A percentile compares a stretch with the other conserved stretches of the same genome.
phyloP scores from a whole-genome alignment of 2,113 vertebrate species.

The Uria aalge region DNA sequence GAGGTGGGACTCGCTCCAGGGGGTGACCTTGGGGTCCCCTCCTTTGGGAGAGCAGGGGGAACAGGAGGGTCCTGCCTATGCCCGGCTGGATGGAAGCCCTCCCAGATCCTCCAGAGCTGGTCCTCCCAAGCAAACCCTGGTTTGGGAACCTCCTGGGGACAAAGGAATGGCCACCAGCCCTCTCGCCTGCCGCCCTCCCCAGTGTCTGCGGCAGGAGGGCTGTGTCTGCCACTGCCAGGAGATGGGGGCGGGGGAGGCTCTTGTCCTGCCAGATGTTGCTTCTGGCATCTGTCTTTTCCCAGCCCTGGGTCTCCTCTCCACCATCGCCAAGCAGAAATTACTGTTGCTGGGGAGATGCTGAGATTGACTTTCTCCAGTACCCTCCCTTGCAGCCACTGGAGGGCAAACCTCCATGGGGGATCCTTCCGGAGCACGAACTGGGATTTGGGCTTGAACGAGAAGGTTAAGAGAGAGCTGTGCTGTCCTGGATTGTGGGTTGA shows the following conservation, averaged over 20 bases:
- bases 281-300: neutral
- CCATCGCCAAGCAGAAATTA: neutral
- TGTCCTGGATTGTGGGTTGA: neutral
- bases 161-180: neutral
- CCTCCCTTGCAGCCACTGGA: neutral
- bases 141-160: neutral
- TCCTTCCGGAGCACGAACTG: neutral
- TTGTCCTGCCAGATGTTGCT: neutral
- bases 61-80: neutral
- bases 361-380: neutral
- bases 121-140: rapidly evolving
- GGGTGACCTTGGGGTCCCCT: neutral
- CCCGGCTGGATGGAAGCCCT: rapidly evolving
- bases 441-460: neutral
- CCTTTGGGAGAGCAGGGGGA: neutral
- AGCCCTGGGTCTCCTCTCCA: neutral
- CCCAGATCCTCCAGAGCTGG: neutral
- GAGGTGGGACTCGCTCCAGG: neutral
- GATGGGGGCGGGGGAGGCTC: rapidly evolving
- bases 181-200: rapidly evolving
- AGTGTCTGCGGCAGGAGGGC: neutral
- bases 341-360: neutral
- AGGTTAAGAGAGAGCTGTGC: neutral
- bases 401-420: neutral
- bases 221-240: neutral